Conservation (phyloP, 2,888 invertebrate genomes). For the Eupithecia subumbrata region DNA sequence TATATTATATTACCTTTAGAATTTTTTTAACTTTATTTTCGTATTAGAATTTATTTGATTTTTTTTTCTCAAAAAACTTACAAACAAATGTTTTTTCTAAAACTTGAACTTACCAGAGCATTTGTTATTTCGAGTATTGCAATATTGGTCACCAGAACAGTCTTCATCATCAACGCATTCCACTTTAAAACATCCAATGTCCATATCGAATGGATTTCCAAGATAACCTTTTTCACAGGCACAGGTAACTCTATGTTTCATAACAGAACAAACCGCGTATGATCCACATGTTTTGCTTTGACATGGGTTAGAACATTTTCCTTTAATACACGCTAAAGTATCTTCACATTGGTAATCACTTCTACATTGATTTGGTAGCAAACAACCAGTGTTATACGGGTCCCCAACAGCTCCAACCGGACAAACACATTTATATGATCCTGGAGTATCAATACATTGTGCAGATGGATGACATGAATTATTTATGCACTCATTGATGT, state of each 20-base stretch:
- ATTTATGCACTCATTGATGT: slow-evolving; percentile 92
- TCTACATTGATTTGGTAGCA: slow-evolving; percentile 90
- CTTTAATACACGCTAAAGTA: slow-evolving; percentile 88
- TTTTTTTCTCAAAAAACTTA: neutral
- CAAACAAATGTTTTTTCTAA: neutral
- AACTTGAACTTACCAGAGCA: slow-evolving; percentile 86
- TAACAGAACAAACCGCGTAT: slow-evolving; percentile 90
- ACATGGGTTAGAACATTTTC: slow-evolving; percentile 93
- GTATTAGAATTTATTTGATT: neutral
- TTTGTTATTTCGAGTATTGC: slow-evolving; percentile 89
- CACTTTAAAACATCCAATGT: slow-evolving; percentile 94
- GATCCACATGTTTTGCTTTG: slow-evolving; percentile 88
- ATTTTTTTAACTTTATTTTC: neutral
- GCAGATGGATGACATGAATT: slow-evolving; percentile 92
- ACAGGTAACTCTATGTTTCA: slow-evolving; percentile 89
- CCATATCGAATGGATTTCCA: slow-evolving; percentile 90
- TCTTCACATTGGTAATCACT: slow-evolving; percentile 90
- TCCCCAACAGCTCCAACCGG: slow-evolving; percentile 91
- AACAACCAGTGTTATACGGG: slow-evolving; percentile 87
- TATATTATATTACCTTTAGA: neutral
- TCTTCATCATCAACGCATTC: slow-evolving; percentile 92
- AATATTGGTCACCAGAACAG: slow-evolving; percentile 89
- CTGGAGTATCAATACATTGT: slow-evolving; percentile 90
- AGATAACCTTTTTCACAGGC: slow-evolving; percentile 91
- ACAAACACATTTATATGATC: slow-evolving; percentile 92